A percentile compares a stretch with the other conserved stretches of the same genome.
Evolutionary conservation across 2,888 invertebrate species (phyloP).

Genomic region (Thymelicus lineola): DNA sequence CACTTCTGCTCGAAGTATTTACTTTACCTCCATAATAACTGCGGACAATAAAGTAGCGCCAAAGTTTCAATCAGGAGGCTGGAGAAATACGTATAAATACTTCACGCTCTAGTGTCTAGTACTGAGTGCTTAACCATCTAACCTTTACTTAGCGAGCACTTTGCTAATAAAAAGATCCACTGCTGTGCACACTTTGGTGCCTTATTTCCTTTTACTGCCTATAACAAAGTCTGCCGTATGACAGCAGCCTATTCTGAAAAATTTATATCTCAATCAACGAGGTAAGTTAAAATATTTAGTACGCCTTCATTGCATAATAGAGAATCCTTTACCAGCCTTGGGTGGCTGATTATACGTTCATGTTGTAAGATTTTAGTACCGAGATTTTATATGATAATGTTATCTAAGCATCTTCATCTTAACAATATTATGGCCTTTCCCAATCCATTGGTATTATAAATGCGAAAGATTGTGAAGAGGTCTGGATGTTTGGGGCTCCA

Average conservation of each 20-base stretch:
- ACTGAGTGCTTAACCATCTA: constrained; percentile 52
- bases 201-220: constrained; percentile 63
- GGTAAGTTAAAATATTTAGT: constrained; percentile 21
- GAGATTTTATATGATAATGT: neutral
- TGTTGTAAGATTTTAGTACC: neutral
- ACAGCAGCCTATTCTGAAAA: constrained; percentile 58
- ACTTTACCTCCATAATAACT: constrained; percentile 39
- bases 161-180: constrained; percentile 54
- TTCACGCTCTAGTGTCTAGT: constrained; percentile 47
- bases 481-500: too few species aligned
- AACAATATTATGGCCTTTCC: neutral
- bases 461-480: too few species aligned
- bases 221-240: constrained; percentile 56
- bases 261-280: constrained; percentile 57
- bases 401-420: neutral
- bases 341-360: constrained; percentile 3
- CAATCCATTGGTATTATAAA: too few species aligned
- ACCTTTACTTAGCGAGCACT: constrained; percentile 54
- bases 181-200: constrained; percentile 49
- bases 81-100: constrained; percentile 45
- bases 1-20: constrained; percentile 35
- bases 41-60: constrained; percentile 47
- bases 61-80: constrained; percentile 56
- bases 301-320: neutral
- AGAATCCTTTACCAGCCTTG: constrained; percentile 16